These are phyloP conservation scores for Cynocephalus volans DNA, from an alignment of 2,113 vertebrate genomes.

Conservation along the genomic window DNA sequence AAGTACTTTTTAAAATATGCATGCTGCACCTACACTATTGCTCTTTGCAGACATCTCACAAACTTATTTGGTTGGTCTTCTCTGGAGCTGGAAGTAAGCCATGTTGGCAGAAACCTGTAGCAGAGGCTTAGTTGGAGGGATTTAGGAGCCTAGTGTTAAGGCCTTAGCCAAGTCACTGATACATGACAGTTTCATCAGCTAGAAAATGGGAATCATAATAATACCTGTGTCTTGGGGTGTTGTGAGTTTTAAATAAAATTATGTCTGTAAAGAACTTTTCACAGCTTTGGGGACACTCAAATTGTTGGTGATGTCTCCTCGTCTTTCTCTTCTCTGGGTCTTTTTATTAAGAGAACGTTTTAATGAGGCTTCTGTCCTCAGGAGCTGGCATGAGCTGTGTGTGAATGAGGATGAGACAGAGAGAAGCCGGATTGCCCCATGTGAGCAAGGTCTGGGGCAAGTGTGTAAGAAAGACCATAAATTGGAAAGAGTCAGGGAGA, in stretches of 20 bases:
- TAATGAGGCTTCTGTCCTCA: not conserved
- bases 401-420: fast-evolving
- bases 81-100: not conserved
- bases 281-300: not conserved
- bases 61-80: not conserved
- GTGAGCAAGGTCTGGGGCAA: fast-evolving
- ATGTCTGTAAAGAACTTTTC: not conserved
- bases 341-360: not conserved
- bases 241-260: not conserved
- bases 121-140: too few species aligned
- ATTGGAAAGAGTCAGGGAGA: not conserved
- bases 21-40: not conserved
- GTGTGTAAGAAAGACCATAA: not conserved
- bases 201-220: not conserved
- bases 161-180: not conserved
- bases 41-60: not conserved
- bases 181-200: not conserved
- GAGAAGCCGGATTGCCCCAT: fast-evolving
- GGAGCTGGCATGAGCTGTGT: fast-evolving
- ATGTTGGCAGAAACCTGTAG: not conserved
- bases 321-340: not conserved
- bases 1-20: not conserved
- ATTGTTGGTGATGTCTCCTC: not conserved
- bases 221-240: not conserved
- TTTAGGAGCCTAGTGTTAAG: not conserved